Evolutionary conservation across 2,797 vertebrate genomes (phyloP), one percentile per base, ranked within the genome.

Genomic region (Acanthiza pusilla): DNA sequence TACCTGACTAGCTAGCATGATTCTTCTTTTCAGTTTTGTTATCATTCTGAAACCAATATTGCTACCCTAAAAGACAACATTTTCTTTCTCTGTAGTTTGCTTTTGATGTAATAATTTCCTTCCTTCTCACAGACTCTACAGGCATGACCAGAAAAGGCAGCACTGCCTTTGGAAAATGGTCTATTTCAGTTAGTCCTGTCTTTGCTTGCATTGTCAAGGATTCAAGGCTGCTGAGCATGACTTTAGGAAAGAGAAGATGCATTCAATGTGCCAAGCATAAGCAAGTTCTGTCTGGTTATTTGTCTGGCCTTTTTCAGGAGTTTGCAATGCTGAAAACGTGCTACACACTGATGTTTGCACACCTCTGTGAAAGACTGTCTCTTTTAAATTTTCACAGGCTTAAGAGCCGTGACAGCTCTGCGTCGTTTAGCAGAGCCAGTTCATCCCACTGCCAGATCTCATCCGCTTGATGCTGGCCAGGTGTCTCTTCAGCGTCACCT

Each of bases 401-500:
- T 51, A 63, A 32, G 43, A 66, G 58, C 60, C 27, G 2, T 26
- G 25, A 11, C 16, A 20, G 2, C 30, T 70, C 16, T 43, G 26
- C 0, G 1, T 43, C 55, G 5, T 2, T 50, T 26, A 67, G n/a
- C n/a, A 92, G 15, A 79, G 34, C 61, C 53, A 92, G 61, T 72
- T 96, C 68, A 38, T 83, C 66, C 66, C 73, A 34, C 36, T 83
- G 34, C 79, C 90, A 7, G 81, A 79, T 26, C 77, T 57, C 42
- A 90, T 76, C 21, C 50, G 5, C 42, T 97, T 97, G 53, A 94
- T 92, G 42, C 66, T 95, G 47, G 54, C 16, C 36, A 97, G 67
- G 15, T 96, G 88, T 42, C 93, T 97, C 86, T 96, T 96, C 55
- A 96, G n/a, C 12, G 94, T 67, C 51, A 86, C 27, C 82, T 97